A percentile compares a stretch with the other conserved stretches of the same genome.
These are phyloP conservation scores for Kryphioiulus occultus DNA, from an alignment of 2,888 invertebrate genomes.

Conservation along the genomic window DNA sequence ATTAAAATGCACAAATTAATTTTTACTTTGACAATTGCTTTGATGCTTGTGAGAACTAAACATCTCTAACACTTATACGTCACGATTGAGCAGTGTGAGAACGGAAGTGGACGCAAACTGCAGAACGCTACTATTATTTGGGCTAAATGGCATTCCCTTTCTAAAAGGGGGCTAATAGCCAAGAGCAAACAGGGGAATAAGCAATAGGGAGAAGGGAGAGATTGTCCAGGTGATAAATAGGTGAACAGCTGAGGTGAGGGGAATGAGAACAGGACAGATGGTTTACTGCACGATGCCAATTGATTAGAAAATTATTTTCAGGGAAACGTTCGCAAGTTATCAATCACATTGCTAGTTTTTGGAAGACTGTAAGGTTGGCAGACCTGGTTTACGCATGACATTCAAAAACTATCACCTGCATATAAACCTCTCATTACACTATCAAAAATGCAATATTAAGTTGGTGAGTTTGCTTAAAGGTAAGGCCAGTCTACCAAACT, in stretches of 20 bases:
- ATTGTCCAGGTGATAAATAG: slow-evolving; percentile 36
- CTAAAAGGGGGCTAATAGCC: not conserved
- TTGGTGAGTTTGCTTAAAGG: no score
- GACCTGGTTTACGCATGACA: not conserved
- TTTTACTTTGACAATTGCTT: no score
- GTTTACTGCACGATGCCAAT: not conserved
- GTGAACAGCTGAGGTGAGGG: not conserved
- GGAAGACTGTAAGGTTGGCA: not conserved
- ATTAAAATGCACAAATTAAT: no score
- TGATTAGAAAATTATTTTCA: slow-evolving; percentile 39
- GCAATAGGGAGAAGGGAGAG: not conserved
- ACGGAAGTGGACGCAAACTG: slow-evolving; percentile 40
- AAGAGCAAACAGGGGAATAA: not conserved
- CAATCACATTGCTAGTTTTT: not conserved
- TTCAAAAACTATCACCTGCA: not conserved
- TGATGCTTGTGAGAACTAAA: not conserved
- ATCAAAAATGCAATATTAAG: no score
- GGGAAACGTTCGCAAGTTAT: slow-evolving; percentile 43
- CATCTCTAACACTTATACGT: not conserved
- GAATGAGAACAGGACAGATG: slow-evolving; percentile 13
- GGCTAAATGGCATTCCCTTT: not conserved
- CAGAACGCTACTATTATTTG: not conserved
- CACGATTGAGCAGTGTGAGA: slow-evolving; percentile 47
- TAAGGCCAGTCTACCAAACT: no score
- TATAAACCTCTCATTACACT: no score